Evolutionary conservation across 2,113 vertebrate species (phyloP).

Genomic region (Edolisoma coerulescens): DNA sequence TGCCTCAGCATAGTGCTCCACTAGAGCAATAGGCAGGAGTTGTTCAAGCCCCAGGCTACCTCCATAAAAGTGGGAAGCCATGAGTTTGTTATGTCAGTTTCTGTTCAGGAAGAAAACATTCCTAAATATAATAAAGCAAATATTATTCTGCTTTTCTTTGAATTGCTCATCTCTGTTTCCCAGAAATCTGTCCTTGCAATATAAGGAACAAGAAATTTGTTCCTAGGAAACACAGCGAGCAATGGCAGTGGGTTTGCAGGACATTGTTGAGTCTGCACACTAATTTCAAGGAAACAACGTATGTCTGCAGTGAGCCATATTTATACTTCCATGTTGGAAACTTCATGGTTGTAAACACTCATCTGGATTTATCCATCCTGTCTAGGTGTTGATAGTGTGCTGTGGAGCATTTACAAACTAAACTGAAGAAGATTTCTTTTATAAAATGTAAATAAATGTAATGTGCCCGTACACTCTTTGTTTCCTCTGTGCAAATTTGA

Average conservation of each 20-base stretch:
- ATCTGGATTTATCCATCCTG: background rate
- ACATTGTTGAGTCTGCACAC: background rate
- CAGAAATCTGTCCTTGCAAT: background rate
- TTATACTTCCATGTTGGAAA: background rate
- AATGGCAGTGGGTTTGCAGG: background rate
- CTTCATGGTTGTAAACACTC: background rate
- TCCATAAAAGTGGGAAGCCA: background rate
- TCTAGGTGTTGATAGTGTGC: background rate
- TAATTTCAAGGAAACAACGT: background rate
- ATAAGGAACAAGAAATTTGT: background rate
- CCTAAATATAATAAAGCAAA: background rate
- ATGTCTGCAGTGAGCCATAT: background rate
- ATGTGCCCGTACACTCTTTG: fast-evolving
- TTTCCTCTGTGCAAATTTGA: background rate
- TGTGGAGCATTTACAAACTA: background rate
- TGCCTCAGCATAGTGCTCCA: background rate
- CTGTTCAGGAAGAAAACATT: background rate
- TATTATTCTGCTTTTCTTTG: background rate
- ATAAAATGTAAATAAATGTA: background rate
- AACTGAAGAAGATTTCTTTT: background rate
- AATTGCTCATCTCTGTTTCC: background rate
- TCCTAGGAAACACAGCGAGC: background rate
- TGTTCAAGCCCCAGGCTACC: background rate
- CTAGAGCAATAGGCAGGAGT: background rate
- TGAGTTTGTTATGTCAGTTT: background rate